Percentiles rank a stretch among this genome's conserved stretches.
These are phyloP conservation scores for Oreocharis arfaki DNA, from an alignment of 2,113 vertebrate species.

Conservation along the genomic window DNA sequence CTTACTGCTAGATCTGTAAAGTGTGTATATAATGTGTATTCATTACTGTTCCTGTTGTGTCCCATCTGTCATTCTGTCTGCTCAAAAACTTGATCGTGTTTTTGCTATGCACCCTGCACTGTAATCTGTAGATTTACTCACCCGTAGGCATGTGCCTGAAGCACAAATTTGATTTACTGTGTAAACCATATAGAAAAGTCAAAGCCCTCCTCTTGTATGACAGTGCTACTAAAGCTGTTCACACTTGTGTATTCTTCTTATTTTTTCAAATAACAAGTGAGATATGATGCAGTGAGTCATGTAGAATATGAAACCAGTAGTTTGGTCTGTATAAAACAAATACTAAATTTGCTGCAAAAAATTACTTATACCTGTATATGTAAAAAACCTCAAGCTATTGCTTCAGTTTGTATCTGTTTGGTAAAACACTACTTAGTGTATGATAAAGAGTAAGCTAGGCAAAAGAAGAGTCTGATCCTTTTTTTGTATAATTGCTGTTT, in stretches of 20 bases:
- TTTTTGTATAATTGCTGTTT: neutral
- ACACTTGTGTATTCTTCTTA: neutral
- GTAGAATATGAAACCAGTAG: neutral
- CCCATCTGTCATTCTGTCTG: neutral
- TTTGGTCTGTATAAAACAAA: neutral
- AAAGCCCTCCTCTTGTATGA: neutral
- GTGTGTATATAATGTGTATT: neutral
- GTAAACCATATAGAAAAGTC: neutral
- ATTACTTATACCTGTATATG: neutral
- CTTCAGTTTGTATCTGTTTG: neutral
- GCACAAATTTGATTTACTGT: neutral
- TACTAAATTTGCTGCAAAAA: neutral
- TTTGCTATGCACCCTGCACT: neutral
- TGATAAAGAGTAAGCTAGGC: neutral
- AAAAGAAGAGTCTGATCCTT: neutral
- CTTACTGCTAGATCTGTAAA: neutral
- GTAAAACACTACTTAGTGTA: neutral
- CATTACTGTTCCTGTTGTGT: neutral
- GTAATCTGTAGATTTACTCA: neutral
- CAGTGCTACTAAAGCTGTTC: neutral
- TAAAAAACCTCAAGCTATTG: neutral
- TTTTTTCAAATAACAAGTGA: neutral
- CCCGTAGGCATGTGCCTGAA: neutral
- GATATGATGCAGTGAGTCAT: neutral
- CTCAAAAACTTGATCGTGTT: neutral